These are phyloP conservation scores for Campylomormyrus numenius DNA, from an alignment of 2,113 vertebrate genomes.

Conservation along the genomic window DNA sequence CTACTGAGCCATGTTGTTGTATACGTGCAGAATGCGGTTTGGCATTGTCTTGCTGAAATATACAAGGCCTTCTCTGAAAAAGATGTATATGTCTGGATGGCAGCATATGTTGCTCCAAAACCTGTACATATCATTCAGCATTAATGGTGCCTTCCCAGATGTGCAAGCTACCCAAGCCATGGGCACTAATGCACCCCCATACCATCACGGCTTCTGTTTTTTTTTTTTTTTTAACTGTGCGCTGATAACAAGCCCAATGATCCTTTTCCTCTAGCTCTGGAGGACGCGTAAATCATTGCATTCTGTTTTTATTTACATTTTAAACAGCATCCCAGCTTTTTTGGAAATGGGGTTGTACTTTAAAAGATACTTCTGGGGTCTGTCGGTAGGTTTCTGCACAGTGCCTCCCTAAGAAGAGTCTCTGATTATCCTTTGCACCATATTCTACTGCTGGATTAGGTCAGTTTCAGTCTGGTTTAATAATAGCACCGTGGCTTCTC, in stretches of 20 bases:
- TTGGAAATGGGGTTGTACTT: not conserved
- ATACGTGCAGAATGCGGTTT: not conserved
- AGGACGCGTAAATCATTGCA: not conserved
- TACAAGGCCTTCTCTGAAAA: not conserved
- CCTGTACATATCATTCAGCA: not conserved
- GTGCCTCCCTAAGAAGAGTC: not conserved
- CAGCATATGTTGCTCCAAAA: not conserved
- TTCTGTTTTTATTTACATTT: not conserved
- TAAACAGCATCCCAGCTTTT: not conserved
- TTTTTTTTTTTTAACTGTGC: not conserved
- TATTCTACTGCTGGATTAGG: not conserved
- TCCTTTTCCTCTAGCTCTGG: not conserved
- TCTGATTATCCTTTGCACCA: not conserved
- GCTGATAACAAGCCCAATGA: not conserved
- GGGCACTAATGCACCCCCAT: not conserved
- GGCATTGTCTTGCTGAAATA: not conserved
- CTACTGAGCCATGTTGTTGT: not conserved
- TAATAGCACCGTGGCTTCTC: not conserved
- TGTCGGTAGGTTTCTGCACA: not conserved
- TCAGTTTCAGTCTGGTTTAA: conserved; percentile 6
- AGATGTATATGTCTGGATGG: not conserved
- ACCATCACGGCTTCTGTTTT: not conserved
- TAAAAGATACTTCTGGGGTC: not conserved
- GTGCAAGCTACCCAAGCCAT: too few relatives aligned
- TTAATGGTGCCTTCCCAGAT: not conserved